Base-by-base conservation (phyloP, 30 jellyfish, hydroid and myxozoan genomes). In the Aurelia aurita complex sp. Pacific region DNA sequence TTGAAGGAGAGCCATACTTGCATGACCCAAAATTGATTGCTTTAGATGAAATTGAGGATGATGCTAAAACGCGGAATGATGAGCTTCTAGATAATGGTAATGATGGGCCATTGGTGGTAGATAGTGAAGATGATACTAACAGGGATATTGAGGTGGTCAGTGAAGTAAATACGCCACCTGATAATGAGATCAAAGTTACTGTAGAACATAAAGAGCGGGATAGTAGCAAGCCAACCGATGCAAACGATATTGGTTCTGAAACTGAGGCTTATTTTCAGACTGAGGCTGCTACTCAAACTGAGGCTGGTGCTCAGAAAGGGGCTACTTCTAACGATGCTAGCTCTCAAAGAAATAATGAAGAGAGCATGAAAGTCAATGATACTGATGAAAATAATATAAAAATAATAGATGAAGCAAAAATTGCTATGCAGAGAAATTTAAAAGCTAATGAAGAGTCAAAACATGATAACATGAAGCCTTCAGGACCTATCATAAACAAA, bases 1-100 rank as follows among this genome's bases (percentile, higher is more conserved):
- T 87, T 17, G 99, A 89, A 70, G 95, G 97, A 16, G 90, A 83
- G 70, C 70, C 76, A 13, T 94, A 94, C 84, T 64, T 82, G 55
- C 98, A 92, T 74, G 85, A 69, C 34, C 68, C 89, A 16, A 87
- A 76, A 36, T 42, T 71, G 9, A 74, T 70, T 15, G 83, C 66
- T 18, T 36, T 71, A 3, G 88, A 79, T 35, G 88, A 62, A 2
- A 68, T 15, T 2, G 88, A 87, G 68, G 57, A n/a, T 11, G 82
- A 40, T 42, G 69, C 33, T 29, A 61, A 29, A 61, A 61, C 69
- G 7, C 36, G 36, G 36, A 16, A 9, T 16, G 69, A n/a, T 61
- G 35, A 61, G 10, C 32, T 3, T 4, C 10, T 17, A 1, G 34
- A 13, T 61, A 23, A 61, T 13, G 11, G 34, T 5, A 11, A 61